These are phyloP conservation scores for Cherax quadricarinatus DNA, from an alignment of 1,140 invertebrate species.

Conservation along the genomic window DNA sequence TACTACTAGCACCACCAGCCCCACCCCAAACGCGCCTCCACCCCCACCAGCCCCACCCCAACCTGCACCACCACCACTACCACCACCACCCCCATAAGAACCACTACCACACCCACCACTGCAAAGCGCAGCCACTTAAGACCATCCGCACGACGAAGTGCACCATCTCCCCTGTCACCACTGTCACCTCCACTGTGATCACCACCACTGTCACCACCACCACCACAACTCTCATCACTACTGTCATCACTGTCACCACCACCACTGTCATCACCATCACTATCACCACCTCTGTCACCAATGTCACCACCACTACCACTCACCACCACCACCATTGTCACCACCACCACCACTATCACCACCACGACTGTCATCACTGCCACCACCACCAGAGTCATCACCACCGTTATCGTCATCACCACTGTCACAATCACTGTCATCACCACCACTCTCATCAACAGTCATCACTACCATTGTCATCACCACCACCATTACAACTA, in stretches of 20 bases:
- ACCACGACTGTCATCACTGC: background rate
- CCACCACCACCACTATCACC: slow-evolving; percentile 2
- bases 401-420: background rate
- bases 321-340: background rate
- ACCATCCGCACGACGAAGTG: no score
- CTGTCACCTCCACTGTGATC: no score
- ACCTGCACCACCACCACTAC: background rate
- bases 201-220: no score
- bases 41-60: no score
- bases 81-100: background rate
- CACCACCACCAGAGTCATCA: background rate
- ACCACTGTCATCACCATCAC: background rate
- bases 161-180: background rate
- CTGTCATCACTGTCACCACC: no score
- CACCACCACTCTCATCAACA: background rate
- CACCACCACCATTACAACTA: background rate
- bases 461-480: background rate
- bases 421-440: background rate
- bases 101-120: background rate
- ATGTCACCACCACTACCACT: background rate
- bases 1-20: background rate
- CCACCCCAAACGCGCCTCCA: no score
- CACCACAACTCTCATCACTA: no score
- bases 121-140: background rate
- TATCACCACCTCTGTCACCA: no score